A percentile compares a stretch with the other conserved stretches of the same genome.
phyloP scores from a whole-genome alignment of 2,888 invertebrate genomes.

The Yponomeuta sedellus region DNA sequence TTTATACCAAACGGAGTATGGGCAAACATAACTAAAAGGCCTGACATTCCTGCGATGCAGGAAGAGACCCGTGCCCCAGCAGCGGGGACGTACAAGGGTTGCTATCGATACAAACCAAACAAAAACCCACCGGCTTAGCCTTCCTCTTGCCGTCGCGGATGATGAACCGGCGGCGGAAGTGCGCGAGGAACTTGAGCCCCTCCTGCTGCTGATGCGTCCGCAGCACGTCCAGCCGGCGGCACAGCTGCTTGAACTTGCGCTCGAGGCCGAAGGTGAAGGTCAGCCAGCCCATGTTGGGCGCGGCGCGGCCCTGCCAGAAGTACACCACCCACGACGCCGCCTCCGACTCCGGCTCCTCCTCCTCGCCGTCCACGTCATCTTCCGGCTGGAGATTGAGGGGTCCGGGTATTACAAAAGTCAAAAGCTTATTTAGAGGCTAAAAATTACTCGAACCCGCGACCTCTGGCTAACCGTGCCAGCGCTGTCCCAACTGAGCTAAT shows the following conservation, averaged over 20 bases:
- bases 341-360: conserved; percentile 73
- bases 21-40: no score
- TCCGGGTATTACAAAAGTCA: neutral
- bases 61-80: no score
- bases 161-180: conserved; percentile 94
- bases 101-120: neutral
- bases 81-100: no score
- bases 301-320: conserved; percentile 99
- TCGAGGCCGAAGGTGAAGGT: conserved; percentile 96
- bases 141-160: conserved; percentile 91
- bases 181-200: conserved; percentile 98
- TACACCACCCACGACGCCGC: conserved; percentile 92
- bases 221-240: conserved; percentile 83
- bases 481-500: no score
- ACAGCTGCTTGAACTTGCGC: conserved; percentile 54
- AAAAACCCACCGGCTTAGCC: conserved; percentile 48
- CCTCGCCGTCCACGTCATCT: conserved; percentile 56
- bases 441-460: no score
- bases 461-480: no score
- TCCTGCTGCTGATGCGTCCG: conserved; percentile 99
- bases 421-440: neutral
- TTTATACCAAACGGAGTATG: no score
- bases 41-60: no score
- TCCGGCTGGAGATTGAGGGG: conserved; percentile 49
- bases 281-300: conserved; percentile 99